Evolutionary conservation across 2,113 vertebrate species (phyloP).

Genomic region (Mesocricetus auratus): DNA sequence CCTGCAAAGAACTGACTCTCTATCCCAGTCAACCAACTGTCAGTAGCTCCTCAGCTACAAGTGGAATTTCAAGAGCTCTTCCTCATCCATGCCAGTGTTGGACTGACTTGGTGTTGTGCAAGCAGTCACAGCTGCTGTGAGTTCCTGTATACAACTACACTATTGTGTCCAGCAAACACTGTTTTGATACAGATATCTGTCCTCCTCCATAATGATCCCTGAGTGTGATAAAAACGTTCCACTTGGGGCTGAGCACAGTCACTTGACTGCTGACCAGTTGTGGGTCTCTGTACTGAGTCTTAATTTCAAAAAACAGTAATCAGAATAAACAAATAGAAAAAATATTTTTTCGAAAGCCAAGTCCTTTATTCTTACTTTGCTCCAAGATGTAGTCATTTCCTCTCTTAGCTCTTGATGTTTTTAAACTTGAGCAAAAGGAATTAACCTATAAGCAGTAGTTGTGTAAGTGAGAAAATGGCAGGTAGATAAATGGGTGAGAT

Average conservation of each 20-base stretch:
- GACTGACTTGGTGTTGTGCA: not conserved
- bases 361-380: not conserved
- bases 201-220: not conserved
- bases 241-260: not conserved
- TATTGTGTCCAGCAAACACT: not conserved
- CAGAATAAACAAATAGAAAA: conserved; percentile 10
- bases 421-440: not conserved
- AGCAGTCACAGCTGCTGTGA: not conserved
- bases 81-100: not conserved
- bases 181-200: not conserved
- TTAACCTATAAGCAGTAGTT: not conserved
- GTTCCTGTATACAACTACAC: no score
- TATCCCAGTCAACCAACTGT: not conserved
- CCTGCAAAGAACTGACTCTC: not conserved
- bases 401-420: not conserved
- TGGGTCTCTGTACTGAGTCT: not conserved
- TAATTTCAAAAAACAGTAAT: conserved; percentile 41
- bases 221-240: not conserved
- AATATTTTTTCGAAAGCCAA: not conserved
- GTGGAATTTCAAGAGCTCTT: not conserved
- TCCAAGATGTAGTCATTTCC: not conserved
- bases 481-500: not conserved
- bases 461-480: not conserved
- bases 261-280: not conserved
- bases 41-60: not conserved